Conservation (phyloP, 1,140 invertebrate genomes). For the Hestina assimilis region DNA sequence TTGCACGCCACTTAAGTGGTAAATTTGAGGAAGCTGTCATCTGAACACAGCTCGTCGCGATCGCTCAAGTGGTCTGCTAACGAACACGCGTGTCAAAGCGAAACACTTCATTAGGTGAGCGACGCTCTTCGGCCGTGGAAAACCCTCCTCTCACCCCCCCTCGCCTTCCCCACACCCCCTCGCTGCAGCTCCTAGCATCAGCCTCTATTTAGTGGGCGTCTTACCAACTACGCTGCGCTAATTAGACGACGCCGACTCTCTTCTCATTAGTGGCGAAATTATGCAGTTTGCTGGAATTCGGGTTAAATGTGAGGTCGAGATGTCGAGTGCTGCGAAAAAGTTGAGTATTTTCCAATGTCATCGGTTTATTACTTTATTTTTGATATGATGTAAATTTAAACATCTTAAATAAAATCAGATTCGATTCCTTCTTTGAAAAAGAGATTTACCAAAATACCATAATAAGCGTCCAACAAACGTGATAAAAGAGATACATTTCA, state of each 20-base stretch:
- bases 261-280: slow-evolving; percentile 77
- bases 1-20: slow-evolving; percentile 73
- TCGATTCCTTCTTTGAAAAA: too few relatives aligned
- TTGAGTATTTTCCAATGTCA: slow-evolving; percentile 49
- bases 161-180: slow-evolving; percentile 18
- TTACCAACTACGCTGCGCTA: slow-evolving; percentile 69
- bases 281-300: slow-evolving; percentile 74
- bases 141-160: slow-evolving; percentile 27
- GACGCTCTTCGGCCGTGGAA: slow-evolving; percentile 46
- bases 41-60: slow-evolving; percentile 67
- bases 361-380: slow-evolving; percentile 10
- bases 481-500: slow-evolving; percentile 29
- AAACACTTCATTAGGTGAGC: slow-evolving; percentile 77
- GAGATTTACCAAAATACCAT: not conserved
- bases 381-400: too few relatives aligned
- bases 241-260: slow-evolving; percentile 73
- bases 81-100: slow-evolving; percentile 76
- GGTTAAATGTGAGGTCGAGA: slow-evolving; percentile 72
- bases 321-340: slow-evolving; percentile 56
- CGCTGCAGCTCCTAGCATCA: slow-evolving; percentile 46
- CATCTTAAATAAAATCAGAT: too few relatives aligned
- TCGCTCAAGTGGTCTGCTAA: slow-evolving; percentile 73
- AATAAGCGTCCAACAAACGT: not conserved
- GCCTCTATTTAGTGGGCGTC: slow-evolving; percentile 70
- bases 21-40: slow-evolving; percentile 74